A percentile compares a stretch with the other conserved stretches of the same genome.
Evolutionary conservation across 2,113 vertebrate genomes (phyloP).

Genomic region (Tyrannus savana): DNA sequence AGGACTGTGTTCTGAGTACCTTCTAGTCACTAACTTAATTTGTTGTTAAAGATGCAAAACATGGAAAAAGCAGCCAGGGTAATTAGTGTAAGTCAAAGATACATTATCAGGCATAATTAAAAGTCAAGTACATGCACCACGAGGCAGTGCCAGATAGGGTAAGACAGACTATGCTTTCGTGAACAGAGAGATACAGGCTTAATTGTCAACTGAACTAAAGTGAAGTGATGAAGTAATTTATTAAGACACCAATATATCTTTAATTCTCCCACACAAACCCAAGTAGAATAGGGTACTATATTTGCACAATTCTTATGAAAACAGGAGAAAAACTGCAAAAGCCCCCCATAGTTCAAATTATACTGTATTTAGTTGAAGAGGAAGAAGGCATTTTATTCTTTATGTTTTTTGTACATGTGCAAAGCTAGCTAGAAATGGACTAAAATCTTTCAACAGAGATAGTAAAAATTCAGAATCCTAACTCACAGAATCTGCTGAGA

Average conservation of each 20-base stretch:
- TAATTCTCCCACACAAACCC: not conserved
- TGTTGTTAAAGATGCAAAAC: not conserved
- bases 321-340: not conserved
- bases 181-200: not conserved
- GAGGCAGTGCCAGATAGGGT: not conserved
- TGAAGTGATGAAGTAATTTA: not conserved
- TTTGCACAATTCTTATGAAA: not conserved
- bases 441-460: not conserved
- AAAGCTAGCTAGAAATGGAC: not conserved
- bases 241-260: not conserved
- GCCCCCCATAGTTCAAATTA: not conserved
- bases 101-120: not conserved
- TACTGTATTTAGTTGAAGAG: not conserved
- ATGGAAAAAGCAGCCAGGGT: not conserved
- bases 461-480: not conserved
- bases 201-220: not conserved
- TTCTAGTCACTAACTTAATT: not conserved
- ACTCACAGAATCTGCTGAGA: not conserved
- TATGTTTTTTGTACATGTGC: not conserved
- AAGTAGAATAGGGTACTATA: not conserved
- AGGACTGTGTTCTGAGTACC: not conserved
- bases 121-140: not conserved
- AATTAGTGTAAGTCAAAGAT: not conserved
- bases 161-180: not conserved
- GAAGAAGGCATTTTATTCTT: not conserved